A percentile compares a stretch with the other conserved stretches of the same genome.
Conservation (phyloP, 2,888 invertebrate species). For the Mantis religiosa region DNA sequence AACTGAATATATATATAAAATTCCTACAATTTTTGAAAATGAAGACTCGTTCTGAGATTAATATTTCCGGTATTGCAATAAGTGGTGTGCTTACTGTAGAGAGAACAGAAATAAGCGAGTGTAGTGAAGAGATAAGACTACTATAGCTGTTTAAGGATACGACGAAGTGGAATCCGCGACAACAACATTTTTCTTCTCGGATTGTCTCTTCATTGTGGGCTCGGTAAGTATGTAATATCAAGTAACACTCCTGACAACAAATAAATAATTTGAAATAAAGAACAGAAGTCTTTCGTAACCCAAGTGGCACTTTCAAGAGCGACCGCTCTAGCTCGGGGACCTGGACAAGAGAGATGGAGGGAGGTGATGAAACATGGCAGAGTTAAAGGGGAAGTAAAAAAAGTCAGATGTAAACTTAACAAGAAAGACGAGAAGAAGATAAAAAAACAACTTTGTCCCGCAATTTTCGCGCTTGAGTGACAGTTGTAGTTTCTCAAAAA, state of each 20-base stretch:
- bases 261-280: neutral
- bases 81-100: neutral
- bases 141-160: neutral
- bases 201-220: neutral
- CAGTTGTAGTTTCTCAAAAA: conserved; percentile 3
- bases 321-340: neutral
- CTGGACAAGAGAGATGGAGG: neutral
- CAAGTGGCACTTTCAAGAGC: neutral
- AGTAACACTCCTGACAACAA: neutral
- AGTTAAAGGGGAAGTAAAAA: neutral
- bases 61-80: neutral
- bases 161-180: neutral
- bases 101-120: neutral
- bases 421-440: neutral
- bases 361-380: conserved; percentile 1
- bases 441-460: neutral
- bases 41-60: neutral
- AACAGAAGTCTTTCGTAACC: neutral
- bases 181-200: neutral
- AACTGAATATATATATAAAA: neutral
- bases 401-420: conserved; percentile 1
- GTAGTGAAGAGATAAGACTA: neutral
- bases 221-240: neutral
- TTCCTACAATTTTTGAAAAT: no score
- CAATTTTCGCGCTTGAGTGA: conserved; percentile 11